Evolutionary conservation across 1,140 invertebrate species (phyloP).

Genomic region (Tetranychus urticae): DNA sequence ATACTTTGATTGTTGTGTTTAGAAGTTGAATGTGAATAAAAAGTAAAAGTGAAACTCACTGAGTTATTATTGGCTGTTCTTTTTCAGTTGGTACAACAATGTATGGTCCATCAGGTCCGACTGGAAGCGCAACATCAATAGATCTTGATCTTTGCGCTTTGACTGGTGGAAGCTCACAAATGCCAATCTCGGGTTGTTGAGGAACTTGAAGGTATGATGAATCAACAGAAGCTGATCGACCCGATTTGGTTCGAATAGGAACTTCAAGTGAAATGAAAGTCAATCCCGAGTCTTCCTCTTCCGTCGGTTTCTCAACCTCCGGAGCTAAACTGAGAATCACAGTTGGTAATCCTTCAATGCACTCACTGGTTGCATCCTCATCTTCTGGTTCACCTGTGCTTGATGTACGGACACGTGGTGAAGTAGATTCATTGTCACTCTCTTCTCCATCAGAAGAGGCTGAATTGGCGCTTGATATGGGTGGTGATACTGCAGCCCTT

Average conservation of each 20-base stretch:
- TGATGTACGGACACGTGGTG: neutral
- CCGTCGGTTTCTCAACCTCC: neutral
- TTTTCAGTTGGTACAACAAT: slow-evolving; percentile 6
- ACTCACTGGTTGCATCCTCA: neutral
- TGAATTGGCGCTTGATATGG: too few species aligned
- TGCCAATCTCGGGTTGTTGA: slow-evolving; percentile 5
- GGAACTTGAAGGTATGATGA: slow-evolving; percentile 30
- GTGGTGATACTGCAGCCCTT: too few species aligned
- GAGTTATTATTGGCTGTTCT: slow-evolving; percentile 13
- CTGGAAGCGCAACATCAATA: slow-evolving; percentile 68
- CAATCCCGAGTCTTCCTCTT: slow-evolving; percentile 22
- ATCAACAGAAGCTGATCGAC: slow-evolving; percentile 12
- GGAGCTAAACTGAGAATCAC: neutral
- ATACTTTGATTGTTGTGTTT: too few species aligned
- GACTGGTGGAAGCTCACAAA: slow-evolving; percentile 17
- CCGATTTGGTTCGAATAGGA: slow-evolving; percentile 8
- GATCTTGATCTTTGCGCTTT: slow-evolving; percentile 40
- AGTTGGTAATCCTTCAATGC: neutral
- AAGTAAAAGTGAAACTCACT: slow-evolving; percentile 6
- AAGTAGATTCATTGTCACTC: slow-evolving; percentile 8
- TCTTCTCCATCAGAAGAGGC: neutral
- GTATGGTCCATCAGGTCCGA: slow-evolving; percentile 26
- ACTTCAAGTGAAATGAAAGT: slow-evolving; percentile 13
- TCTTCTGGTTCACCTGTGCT: neutral
- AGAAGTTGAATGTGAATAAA: too few species aligned